Percentiles rank a stretch among this genome's conserved stretches.
Evolutionary conservation across 2,888 invertebrate species (phyloP).

Genomic region (Drosophila heteroneura): DNA sequence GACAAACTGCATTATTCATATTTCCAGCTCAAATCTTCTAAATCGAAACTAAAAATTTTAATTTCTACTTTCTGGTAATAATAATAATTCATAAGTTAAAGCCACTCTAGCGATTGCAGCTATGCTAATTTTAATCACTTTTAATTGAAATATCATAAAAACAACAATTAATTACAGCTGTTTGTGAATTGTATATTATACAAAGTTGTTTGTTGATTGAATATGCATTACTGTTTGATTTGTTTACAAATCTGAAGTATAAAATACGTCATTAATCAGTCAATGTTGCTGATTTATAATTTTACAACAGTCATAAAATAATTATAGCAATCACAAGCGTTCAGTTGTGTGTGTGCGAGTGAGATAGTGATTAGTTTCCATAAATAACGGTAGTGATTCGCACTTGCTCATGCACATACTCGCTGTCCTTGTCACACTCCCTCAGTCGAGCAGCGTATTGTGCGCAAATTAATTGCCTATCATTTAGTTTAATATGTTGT

Average conservation of each 20-base stretch:
- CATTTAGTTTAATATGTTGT: conserved; percentile 37
- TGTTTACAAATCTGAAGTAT: conserved; percentile 55
- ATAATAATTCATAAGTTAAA: conserved; percentile 32
- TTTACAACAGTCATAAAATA: conserved; percentile 18
- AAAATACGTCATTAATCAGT: conserved; percentile 61
- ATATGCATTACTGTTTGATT: conserved; percentile 33
- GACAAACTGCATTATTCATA: conserved; percentile 57
- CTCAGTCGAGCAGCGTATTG: conserved; percentile 15
- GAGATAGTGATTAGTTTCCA: conserved; percentile 11
- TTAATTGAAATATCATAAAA: conserved; percentile 70
- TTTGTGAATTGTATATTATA: not conserved
- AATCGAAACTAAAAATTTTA: conserved; percentile 5
- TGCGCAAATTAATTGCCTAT: conserved; percentile 39
- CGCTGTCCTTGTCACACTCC: conserved; percentile 13
- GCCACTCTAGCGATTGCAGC: conserved; percentile 16
- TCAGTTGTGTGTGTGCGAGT: conserved; percentile 7
- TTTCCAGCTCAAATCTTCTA: not conserved
- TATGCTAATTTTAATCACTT: conserved; percentile 50
- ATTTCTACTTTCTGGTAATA: conserved; percentile 10
- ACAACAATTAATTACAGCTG: conserved; percentile 54
- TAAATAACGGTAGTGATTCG: conserved; percentile 35
- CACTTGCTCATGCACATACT: not conserved
- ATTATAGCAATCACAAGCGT: conserved; percentile 6
- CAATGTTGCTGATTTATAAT: conserved; percentile 46
- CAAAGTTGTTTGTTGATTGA: conserved; percentile 13